These are phyloP conservation scores for Drosophila sproati DNA, from an alignment of 1,140 invertebrate species.

Conservation along the genomic window DNA sequence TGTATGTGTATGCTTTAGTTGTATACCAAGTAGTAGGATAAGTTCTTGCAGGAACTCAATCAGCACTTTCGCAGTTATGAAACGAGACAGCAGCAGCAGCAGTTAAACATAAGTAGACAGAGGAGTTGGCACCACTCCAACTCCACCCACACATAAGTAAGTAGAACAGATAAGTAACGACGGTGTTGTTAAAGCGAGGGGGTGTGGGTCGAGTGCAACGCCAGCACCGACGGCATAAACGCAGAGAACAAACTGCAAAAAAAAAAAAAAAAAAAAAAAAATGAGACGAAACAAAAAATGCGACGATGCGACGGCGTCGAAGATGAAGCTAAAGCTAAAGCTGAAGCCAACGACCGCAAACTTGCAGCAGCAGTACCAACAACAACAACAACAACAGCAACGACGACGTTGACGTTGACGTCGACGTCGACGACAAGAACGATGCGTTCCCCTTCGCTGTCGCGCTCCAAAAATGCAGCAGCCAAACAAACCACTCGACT, in stretches of 20 bases:
- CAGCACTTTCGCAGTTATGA: slow-evolving; percentile 48
- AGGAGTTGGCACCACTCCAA: slow-evolving; percentile 14
- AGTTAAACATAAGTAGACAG: slow-evolving; percentile 23
- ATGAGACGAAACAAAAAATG: slow-evolving; percentile 48
- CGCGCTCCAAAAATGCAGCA: slow-evolving; percentile 55
- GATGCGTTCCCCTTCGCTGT: slow-evolving; percentile 5
- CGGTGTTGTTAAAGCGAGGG: too few relatives aligned
- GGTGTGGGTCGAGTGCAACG: neutral
- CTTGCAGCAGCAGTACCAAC: slow-evolving; percentile 62
- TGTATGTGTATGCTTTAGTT: neutral
- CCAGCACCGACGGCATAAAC: slow-evolving; percentile 40
- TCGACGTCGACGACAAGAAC: slow-evolving; percentile 10
- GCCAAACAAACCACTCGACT: slow-evolving; percentile 74
- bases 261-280: slow-evolving; percentile 36
- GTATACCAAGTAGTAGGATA: slow-evolving; percentile 27
- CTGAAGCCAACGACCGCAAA: slow-evolving; percentile 76
- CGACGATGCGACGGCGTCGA: slow-evolving; percentile 26
- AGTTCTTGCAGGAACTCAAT: slow-evolving; percentile 46
- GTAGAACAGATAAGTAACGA: slow-evolving; percentile 20
- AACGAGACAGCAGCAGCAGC: slow-evolving; percentile 12
- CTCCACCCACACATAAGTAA: slow-evolving; percentile 33
- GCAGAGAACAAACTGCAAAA: slow-evolving; percentile 37
- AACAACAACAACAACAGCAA: slow-evolving; percentile 12
- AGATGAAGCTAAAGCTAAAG: slow-evolving; percentile 26
- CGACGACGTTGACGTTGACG: slow-evolving; percentile 3